Evolutionary conservation across 2,113 vertebrate species (phyloP).

Genomic region (Coturnix japonica): DNA sequence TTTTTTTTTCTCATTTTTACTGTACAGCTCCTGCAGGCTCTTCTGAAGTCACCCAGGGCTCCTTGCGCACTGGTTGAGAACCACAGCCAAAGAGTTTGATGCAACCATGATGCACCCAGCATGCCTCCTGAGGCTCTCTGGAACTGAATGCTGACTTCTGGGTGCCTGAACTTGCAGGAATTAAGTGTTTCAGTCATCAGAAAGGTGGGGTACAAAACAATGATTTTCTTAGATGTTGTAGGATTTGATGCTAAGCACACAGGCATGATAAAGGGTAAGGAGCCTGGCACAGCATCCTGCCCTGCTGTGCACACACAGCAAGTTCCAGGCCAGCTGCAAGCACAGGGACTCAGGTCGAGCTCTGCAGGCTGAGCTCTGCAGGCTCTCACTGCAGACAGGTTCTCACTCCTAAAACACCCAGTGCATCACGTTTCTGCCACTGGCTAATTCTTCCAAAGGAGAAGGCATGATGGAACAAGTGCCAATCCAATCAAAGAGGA

Average conservation of each 20-base stretch:
- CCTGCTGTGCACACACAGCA: neutral
- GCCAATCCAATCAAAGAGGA: slow-evolving; percentile 40
- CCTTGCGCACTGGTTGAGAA: neutral
- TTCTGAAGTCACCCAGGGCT: neutral
- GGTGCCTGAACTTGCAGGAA: neutral
- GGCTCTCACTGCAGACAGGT: neutral
- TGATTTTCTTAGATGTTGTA: neutral
- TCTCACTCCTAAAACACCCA: rapidly evolving
- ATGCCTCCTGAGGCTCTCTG: neutral
- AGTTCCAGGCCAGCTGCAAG: neutral
- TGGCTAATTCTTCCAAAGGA: neutral
- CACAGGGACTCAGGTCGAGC: neutral
- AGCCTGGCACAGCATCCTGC: neutral
- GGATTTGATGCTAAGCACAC: neutral
- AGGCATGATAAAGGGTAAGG: neutral
- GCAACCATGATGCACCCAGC: rapidly evolving
- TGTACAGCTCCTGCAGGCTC: neutral
- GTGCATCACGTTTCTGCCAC: slow-evolving; percentile 7
- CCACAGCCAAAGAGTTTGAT: neutral
- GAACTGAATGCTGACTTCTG: neutral
- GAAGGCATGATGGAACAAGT: slow-evolving; percentile 59
- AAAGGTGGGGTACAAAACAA: neutral
- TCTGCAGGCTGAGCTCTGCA: neutral
- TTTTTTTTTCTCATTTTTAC: neutral
- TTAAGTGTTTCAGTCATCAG: neutral